A percentile compares a stretch with the other conserved stretches of the same genome.
These are phyloP conservation scores for Drosophila antonietae DNA, from an alignment of 2,888 invertebrate species.

Conservation along the genomic window DNA sequence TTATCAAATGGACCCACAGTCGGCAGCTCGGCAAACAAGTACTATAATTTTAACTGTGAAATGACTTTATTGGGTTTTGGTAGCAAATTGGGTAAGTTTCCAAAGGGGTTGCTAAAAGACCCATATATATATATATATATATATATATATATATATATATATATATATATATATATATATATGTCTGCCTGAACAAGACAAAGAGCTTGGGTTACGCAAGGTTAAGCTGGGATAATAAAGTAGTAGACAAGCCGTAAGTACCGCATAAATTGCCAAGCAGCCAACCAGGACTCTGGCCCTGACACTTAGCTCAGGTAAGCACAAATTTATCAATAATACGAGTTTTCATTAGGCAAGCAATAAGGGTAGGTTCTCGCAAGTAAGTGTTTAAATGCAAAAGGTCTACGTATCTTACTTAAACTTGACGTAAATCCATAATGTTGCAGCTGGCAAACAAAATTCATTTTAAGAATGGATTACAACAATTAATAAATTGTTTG, in stretches of 20 bases:
- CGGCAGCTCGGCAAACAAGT: conserved; percentile 1
- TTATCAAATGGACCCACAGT: conserved; percentile 67
- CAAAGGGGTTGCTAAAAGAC: conserved; percentile 21
- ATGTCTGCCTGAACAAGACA: conserved; percentile 17
- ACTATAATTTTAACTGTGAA: conserved; percentile 57
- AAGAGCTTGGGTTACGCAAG: conserved; percentile 34
- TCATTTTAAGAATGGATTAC: not conserved
- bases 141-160: not conserved
- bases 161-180: not conserved
- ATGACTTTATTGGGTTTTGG: conserved; percentile 69
- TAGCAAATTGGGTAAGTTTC: conserved; percentile 29
- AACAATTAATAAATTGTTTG: not conserved
- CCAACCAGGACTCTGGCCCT: conserved; percentile 12
- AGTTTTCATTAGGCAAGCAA: not conserved
- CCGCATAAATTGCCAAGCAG: conserved; percentile 20
- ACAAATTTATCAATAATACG: conserved; percentile 5
- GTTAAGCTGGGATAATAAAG: conserved; percentile 45
- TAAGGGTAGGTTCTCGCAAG: conserved; percentile 1
- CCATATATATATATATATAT: not conserved
- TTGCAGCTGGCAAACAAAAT: not conserved
- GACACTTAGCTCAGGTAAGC: conserved; percentile 15
- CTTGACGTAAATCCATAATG: conserved; percentile 1
- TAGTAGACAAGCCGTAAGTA: conserved; percentile 30
- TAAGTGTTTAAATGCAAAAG: conserved; percentile 3
- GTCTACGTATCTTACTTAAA: conserved; percentile 1